Base-by-base conservation (phyloP, 2,113 vertebrate genomes). In the Poecilia latipinna region DNA sequence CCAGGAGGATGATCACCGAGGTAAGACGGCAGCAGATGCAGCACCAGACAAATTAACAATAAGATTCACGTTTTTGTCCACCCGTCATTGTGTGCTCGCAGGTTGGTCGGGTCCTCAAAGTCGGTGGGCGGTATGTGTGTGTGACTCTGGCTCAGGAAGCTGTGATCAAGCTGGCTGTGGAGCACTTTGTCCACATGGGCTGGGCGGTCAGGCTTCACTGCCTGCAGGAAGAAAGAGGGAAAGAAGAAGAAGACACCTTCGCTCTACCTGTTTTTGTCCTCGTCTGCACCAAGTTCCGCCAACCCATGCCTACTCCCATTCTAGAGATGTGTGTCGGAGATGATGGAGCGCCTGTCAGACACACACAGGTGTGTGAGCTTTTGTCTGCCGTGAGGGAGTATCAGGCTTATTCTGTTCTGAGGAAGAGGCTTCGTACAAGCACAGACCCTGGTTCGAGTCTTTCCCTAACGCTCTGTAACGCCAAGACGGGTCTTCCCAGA, bases 191-290 rank as follows among this genome's bases (percentile, higher is more conserved):
- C 22, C 82, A 82, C 83, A 93, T 96, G 42, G 96, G 97, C 28
- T 99, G 96, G 96, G 96, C 96, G 0, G 94, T 98, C 61, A 94
- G 98, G 75, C 91, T 99, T 72, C 98, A 99, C 86, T 96, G 96
- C 87, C 88, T 97, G 71, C 90, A 93, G 2, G 44, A 75, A 1
- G 54, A 79, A 78, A 88, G 89, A 0, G 86, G 85, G 44, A 89
- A 74, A 4, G 79, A 80, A 28, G 90, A 92, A 33, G 90, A 92
- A 26, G 91, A 91, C 29, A 93, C 92, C 24, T 99, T 98, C 73
- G 93, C 93, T 31, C 88, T 99, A 26, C 97, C 97, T 0, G 91
- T 98, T 13, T 99, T 99, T 12, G 86, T 97, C 51, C 94, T 99
- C 0, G 86, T 99, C 73, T 97, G 97, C 95, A 99, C 97, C 65